These are phyloP conservation scores for Nixonia krombeini DNA, from an alignment of 1,140 invertebrate genomes.

Conservation along the genomic window DNA sequence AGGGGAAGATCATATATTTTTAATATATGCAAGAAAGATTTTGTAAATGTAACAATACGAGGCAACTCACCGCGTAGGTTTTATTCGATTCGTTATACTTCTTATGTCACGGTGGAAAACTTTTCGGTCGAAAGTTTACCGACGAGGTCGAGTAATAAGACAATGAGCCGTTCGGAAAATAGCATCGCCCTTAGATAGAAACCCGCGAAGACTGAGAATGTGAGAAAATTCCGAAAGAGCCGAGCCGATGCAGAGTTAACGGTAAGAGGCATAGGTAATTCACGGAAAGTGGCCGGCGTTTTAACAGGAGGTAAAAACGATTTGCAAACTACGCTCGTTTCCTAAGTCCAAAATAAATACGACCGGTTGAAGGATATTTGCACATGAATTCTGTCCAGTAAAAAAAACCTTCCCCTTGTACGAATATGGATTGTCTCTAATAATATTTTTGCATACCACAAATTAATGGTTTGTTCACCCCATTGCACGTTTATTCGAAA, in stretches of 20 bases:
- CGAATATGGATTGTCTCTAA: too few relatives aligned
- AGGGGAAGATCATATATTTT: too few relatives aligned
- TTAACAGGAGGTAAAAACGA: neutral
- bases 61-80: too few relatives aligned
- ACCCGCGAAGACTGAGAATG: slow-evolving; percentile 23
- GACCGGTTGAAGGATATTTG: neutral
- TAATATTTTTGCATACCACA: too few relatives aligned
- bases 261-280: slow-evolving; percentile 28
- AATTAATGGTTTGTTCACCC: too few relatives aligned
- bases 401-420: too few relatives aligned
- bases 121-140: slow-evolving; percentile 56
- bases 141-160: slow-evolving; percentile 39
- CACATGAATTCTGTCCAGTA: neutral
- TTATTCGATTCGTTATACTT: too few relatives aligned
- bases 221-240: slow-evolving; percentile 55
- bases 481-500: too few relatives aligned
- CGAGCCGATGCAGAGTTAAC: slow-evolving; percentile 20
- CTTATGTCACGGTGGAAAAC: slow-evolving; percentile 13
- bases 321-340: too few relatives aligned
- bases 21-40: too few relatives aligned
- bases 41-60: too few relatives aligned
- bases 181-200: slow-evolving; percentile 32
- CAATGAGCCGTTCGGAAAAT: slow-evolving; percentile 55
- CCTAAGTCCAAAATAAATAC: too few relatives aligned
- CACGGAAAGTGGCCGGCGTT: slow-evolving; percentile 5